phyloP scores from a whole-genome alignment of 2,797 vertebrate genomes.

The Sebastiscus albofasciatus region DNA sequence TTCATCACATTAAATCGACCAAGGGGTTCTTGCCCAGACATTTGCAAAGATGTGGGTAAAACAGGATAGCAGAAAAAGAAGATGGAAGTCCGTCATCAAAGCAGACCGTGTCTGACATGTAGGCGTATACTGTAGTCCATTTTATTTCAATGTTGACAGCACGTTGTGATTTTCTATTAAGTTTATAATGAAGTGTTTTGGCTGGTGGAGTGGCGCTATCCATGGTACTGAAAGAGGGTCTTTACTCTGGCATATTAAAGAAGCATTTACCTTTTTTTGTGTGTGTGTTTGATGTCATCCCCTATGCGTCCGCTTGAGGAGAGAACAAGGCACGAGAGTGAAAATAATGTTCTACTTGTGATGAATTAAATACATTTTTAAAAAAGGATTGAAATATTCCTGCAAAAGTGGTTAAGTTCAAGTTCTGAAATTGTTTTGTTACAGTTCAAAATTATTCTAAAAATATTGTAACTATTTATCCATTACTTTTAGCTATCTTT shows the following conservation, averaged over 20 bases:
- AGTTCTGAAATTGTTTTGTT: not conserved
- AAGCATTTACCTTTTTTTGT: not conserved
- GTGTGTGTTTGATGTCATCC: too few relatives aligned
- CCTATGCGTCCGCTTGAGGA: too few relatives aligned
- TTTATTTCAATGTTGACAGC: too few relatives aligned
- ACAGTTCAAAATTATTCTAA: not conserved
- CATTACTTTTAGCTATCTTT: too few relatives aligned
- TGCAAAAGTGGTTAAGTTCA: not conserved
- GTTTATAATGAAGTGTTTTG: too few relatives aligned
- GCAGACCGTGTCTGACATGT: too few relatives aligned
- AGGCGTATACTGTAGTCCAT: rapidly evolving
- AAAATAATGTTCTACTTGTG: not conserved
- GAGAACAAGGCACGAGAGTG: not conserved
- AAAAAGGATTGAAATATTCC: not conserved
- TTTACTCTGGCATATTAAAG: not conserved
- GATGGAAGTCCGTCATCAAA: too few relatives aligned
- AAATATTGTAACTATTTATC: not conserved
- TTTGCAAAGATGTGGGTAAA: too few relatives aligned
- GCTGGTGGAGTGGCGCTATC: not conserved
- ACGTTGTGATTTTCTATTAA: too few relatives aligned
- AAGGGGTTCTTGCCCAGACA: too few relatives aligned
- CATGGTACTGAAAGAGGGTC: not conserved
- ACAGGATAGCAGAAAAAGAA: too few relatives aligned
- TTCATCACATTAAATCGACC: too few relatives aligned
- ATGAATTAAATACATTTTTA: not conserved